A percentile compares a stretch with the other conserved stretches of the same genome.
These are phyloP conservation scores for Acrossocheilus fasciatus DNA, from an alignment of 2,797 vertebrate species.

Conservation along the genomic window DNA sequence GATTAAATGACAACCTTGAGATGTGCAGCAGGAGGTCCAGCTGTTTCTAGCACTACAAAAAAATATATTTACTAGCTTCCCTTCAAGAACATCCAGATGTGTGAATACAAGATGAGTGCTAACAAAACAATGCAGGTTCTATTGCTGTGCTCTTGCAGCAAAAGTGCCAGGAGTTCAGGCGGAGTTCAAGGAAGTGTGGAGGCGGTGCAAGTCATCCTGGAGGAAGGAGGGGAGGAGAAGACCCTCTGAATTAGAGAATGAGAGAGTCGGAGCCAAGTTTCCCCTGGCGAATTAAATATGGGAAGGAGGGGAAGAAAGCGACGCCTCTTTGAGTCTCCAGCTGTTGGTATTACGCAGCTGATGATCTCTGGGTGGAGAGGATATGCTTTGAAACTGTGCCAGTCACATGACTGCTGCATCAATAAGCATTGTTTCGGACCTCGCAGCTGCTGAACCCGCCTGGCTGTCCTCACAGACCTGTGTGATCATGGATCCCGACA, in stretches of 20 bases:
- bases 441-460: constrained; percentile 48
- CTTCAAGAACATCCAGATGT: constrained; percentile 55
- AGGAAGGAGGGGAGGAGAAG: constrained; percentile 37
- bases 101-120: constrained; percentile 15
- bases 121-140: constrained; percentile 38
- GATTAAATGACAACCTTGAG: constrained; percentile 19
- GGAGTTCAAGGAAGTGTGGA: constrained; percentile 39
- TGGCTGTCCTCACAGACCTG: constrained; percentile 10
- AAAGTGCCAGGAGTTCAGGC: constrained; percentile 41
- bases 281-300: constrained; percentile 35
- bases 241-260: constrained; percentile 52
- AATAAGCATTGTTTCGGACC: constrained; percentile 33
- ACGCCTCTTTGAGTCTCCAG: constrained; percentile 57
- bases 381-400: constrained; percentile 57
- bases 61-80: constrained; percentile 46
- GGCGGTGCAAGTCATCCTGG: constrained; percentile 34
- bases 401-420: constrained; percentile 40
- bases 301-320: constrained; percentile 18
- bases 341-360: constrained; percentile 49
- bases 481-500: constrained; percentile 19
- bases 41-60: constrained; percentile 19
- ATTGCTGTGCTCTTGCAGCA: constrained; percentile 2
- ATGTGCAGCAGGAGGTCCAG: constrained; percentile 33
- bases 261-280: constrained; percentile 39
- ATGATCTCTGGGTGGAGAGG: constrained; percentile 28